A percentile compares a stretch with the other conserved stretches of the same genome.
phyloP scores from a whole-genome alignment of 2,797 vertebrate genomes.

The Neopelma chrysocephalum region DNA sequence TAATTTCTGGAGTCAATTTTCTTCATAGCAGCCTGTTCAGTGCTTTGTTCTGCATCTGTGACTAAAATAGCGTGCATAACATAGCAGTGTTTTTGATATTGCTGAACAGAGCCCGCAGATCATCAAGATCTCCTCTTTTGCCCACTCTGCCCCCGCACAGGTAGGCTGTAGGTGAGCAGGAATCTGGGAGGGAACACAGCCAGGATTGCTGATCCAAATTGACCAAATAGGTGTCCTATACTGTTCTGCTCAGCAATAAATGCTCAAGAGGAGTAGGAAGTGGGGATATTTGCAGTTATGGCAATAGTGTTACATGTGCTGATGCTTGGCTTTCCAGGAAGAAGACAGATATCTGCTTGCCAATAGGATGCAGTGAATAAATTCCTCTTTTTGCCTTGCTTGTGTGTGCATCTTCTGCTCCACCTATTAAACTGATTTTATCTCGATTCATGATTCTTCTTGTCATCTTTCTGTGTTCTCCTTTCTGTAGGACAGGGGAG shows the following conservation, averaged over 20 bases:
- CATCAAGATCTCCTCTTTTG: not conserved
- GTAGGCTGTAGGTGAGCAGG: not conserved
- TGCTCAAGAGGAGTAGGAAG: not conserved
- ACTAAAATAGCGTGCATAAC: not conserved
- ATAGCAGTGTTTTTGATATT: not conserved
- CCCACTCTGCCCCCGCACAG: not conserved
- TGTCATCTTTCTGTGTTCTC: not conserved
- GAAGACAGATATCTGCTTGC: not conserved
- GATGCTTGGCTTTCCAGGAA: not conserved
- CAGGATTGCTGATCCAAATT: not conserved
- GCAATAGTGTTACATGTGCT: not conserved
- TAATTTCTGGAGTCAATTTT: not conserved
- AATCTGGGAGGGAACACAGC: not conserved
- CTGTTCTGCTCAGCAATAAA: not conserved
- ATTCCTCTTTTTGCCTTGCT: not conserved
- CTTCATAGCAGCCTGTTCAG: not conserved
- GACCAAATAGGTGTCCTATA: not conserved
- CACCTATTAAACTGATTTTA: not conserved
- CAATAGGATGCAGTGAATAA: not conserved
- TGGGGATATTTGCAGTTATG: not conserved
- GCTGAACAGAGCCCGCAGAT: not conserved
- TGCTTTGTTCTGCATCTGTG: not conserved
- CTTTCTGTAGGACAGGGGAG: fast-evolving
- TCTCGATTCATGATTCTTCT: not conserved
- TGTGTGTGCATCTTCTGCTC: not conserved